A percentile compares a stretch with the other conserved stretches of the same genome.
Conservation (phyloP, 2,113 vertebrate species). For the Furnarius figulus region DNA sequence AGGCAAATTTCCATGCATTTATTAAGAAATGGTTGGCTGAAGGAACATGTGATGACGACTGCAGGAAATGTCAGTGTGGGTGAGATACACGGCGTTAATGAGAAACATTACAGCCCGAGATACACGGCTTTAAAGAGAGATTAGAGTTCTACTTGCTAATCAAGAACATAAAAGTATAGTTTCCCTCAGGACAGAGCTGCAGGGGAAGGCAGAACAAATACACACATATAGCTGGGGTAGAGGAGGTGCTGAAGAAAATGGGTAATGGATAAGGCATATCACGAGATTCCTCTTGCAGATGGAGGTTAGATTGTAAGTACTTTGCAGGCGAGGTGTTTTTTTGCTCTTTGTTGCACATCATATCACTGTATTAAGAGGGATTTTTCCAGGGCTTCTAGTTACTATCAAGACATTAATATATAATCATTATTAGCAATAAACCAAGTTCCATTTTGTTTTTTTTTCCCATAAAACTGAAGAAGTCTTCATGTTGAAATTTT, state of each 20-base stretch:
- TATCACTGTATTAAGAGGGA: not conserved
- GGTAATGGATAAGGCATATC: not conserved
- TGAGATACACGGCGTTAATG: not conserved
- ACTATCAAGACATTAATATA: not conserved
- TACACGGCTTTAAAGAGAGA: not conserved
- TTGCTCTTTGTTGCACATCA: not conserved
- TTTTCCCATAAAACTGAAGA: not conserved
- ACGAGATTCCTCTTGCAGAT: not conserved
- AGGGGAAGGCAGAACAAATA: constrained; percentile 41
- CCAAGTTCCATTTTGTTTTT: not conserved
- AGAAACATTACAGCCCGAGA: constrained; percentile 18
- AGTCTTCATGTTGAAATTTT: not conserved
- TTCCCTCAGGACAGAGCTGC: constrained; percentile 17
- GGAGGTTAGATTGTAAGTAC: not conserved
- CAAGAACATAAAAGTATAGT: not conserved
- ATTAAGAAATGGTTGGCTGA: constrained; percentile 30
- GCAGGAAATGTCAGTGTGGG: constrained; percentile 46
- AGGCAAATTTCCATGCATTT: not conserved
- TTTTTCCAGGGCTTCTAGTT: not conserved
- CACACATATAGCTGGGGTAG: not conserved
- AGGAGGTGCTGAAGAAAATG: not conserved
- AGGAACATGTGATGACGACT: constrained; percentile 40
- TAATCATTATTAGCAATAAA: not conserved
- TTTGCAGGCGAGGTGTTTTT: not conserved
- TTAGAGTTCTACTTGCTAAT: not conserved